phyloP scores from a whole-genome alignment of 2,113 vertebrate genomes.

The Rallus limicola region DNA sequence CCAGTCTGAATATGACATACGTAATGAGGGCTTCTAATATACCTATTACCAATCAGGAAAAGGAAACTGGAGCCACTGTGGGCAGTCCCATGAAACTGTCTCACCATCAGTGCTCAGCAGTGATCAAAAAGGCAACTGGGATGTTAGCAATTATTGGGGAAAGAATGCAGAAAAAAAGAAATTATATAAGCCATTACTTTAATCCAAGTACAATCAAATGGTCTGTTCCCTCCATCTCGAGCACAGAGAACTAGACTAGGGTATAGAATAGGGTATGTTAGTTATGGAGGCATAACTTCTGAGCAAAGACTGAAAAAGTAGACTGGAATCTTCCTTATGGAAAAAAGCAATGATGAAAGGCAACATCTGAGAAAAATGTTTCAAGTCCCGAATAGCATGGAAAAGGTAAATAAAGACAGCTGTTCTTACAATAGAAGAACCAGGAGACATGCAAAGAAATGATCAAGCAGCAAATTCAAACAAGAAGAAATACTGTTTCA shows the following conservation, averaged over 20 bases:
- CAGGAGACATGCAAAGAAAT: constrained; percentile 4
- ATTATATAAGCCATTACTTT: neutral
- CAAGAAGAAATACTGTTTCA: constrained; percentile 34
- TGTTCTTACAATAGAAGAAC: constrained; percentile 23
- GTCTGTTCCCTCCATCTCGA: neutral
- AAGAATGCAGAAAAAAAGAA: neutral
- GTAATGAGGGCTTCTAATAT: neutral
- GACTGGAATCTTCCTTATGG: constrained; percentile 13
- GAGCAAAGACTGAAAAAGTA: neutral
- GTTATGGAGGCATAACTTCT: neutral
- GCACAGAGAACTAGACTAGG: neutral
- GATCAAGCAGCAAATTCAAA: constrained; percentile 21
- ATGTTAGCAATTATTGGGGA: neutral
- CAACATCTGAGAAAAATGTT: constrained; percentile 43
- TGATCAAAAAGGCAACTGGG: neutral
- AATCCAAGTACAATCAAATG: neutral
- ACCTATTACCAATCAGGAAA: neutral
- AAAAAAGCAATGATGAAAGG: constrained; percentile 33
- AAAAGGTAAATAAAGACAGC: constrained; percentile 63
- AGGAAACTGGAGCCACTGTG: neutral
- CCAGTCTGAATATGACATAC: neutral
- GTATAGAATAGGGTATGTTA: neutral
- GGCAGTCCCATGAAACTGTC: neutral
- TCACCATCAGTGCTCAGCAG: neutral
- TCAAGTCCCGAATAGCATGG: neutral